phyloP scores from a whole-genome alignment of 1,140 invertebrate genomes.

The Adelges cooleyi region DNA sequence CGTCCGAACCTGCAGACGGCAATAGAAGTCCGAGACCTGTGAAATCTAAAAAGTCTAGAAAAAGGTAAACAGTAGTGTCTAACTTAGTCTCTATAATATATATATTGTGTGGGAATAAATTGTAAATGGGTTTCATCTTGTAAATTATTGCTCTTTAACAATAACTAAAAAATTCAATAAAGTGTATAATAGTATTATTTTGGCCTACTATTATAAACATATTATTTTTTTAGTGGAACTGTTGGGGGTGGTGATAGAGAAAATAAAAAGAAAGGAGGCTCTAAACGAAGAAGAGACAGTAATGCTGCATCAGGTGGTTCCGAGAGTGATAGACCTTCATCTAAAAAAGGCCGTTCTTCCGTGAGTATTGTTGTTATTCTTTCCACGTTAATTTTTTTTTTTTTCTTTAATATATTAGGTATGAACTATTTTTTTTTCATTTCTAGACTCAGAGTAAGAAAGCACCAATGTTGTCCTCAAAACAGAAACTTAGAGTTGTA shows the following conservation, averaged over 20 bases:
- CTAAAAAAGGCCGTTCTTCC: slow-evolving; percentile 41
- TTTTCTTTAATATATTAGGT: too few relatives aligned
- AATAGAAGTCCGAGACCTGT: slow-evolving; percentile 15
- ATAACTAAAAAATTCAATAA: too few relatives aligned
- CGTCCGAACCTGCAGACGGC: slow-evolving; percentile 1
- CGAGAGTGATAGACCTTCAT: slow-evolving; percentile 51
- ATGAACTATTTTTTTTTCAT: too few relatives aligned
- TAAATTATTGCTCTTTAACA: too few relatives aligned
- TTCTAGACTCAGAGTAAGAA: slow-evolving; percentile 8
- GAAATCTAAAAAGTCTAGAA: slow-evolving; percentile 25
- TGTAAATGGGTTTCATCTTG: too few relatives aligned
- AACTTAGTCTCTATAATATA: not conserved
- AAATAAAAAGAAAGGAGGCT: slow-evolving; percentile 23
- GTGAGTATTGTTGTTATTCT: too few relatives aligned
- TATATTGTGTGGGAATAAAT: too few relatives aligned
- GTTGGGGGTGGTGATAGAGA: slow-evolving; percentile 3
- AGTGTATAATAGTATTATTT: too few relatives aligned
- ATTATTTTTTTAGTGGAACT: not conserved
- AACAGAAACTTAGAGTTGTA: slow-evolving; percentile 75
- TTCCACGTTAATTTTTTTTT: too few relatives aligned
- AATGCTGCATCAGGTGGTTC: slow-evolving; percentile 42
- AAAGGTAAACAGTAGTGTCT: slow-evolving; percentile 20
- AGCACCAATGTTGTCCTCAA: slow-evolving; percentile 45
- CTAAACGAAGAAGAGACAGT: slow-evolving; percentile 32
- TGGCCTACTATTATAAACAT: not conserved